Base-by-base conservation (phyloP, 2,797 vertebrate genomes). In the Selene dorsalis region DNA sequence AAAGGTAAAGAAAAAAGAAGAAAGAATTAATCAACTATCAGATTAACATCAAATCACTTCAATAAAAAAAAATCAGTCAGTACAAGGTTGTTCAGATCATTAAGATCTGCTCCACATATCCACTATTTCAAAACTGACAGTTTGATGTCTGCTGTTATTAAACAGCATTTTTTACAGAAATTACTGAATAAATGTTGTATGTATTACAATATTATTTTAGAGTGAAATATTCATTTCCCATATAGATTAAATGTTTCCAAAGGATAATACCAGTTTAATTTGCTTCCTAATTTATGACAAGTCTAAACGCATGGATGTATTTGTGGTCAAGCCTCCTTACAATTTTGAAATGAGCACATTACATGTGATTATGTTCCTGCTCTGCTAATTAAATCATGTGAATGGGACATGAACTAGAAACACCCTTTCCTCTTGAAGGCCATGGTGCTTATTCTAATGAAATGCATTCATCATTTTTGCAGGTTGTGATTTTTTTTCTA, bases 321-420 rank as follows among this genome's bases (percentile, higher is more conserved):
- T 73, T 75, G 35, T 48, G 70, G 65, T 82, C 3, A 6, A 69
- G 47, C 52, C 69, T 84, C 57, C 80, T 80, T 79, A 55, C 17
- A 57, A 30, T 48, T 75, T 61, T 70, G 3, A 84, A 79, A 83
- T 69, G 50, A 84, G 79, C 30, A 59, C 56, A 80, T 82, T 67
- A 79, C 60, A 70, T 65, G 39, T 76, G 60, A 84, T 83, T 77
- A 83, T 73, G 35, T 70, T 80, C 9, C 38, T 73, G 35, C 10
- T 50, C 28, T 17, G 59, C 55, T 83, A 83, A 85, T 87, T 79
- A 43, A 88, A 83, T 84, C 43, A 63, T 68, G 30, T 74, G 71
- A 83, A 48, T 30, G 32, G 75, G 72, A 81, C 43, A 39, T 4
- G 30, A 74, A 50, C 48, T 50, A 63, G 39, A 80, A 65, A 77